Evolutionary conservation across 2,888 invertebrate genomes (phyloP).

Genomic region (Pocota personata): DNA sequence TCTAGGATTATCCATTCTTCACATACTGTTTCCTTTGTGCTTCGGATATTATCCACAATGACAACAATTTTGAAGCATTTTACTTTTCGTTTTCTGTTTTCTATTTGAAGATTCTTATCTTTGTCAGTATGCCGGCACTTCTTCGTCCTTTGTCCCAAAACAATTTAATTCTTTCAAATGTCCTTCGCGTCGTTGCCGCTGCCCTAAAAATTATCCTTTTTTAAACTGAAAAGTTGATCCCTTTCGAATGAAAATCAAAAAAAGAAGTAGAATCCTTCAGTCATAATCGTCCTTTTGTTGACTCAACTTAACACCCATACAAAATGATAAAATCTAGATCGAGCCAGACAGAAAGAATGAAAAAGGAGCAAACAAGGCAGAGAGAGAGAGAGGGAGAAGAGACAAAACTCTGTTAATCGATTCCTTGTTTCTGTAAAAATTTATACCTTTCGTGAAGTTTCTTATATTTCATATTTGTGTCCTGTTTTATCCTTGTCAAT

Average conservation of each 20-base stretch:
- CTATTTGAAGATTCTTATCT: conserved; percentile 36
- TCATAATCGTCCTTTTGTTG: conserved; percentile 61
- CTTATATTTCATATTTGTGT: conserved; percentile 21
- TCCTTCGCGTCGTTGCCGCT: background rate
- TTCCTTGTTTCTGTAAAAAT: conserved; percentile 42
- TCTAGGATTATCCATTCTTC: conserved; percentile 53
- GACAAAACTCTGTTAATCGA: conserved; percentile 46
- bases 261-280: conserved; percentile 31
- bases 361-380: background rate
- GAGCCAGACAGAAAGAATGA: background rate
- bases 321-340: background rate
- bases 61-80: conserved; percentile 63
- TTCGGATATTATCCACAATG: conserved; percentile 57
- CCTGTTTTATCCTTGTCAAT: background rate
- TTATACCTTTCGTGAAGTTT: conserved; percentile 6
- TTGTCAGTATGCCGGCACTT: conserved; percentile 19
- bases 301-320: conserved; percentile 49
- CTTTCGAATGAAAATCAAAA: background rate
- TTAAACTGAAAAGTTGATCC: conserved; percentile 53
- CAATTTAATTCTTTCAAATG: conserved; percentile 54
- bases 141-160: conserved; percentile 39
- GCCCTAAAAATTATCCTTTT: conserved; percentile 9
- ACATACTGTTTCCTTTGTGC: conserved; percentile 56
- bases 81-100: conserved; percentile 18
- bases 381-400: background rate